Conservation (phyloP, 2,888 invertebrate species). For the Hyposoter didymator region DNA sequence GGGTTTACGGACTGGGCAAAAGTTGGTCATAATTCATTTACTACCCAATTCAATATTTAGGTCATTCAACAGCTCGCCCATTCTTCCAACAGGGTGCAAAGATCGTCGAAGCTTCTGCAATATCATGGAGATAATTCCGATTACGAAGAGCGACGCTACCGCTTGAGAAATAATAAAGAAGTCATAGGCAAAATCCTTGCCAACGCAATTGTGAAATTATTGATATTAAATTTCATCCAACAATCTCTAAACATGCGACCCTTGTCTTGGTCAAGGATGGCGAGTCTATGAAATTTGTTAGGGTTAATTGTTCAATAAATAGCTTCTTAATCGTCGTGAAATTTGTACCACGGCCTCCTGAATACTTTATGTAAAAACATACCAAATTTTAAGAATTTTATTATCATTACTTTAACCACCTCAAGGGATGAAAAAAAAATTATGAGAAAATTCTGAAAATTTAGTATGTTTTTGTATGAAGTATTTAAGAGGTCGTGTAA, state of each 20-base stretch:
- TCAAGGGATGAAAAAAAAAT: too few relatives aligned
- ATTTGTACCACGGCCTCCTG: too few relatives aligned
- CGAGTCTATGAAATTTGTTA: too few relatives aligned
- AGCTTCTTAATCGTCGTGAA: too few relatives aligned
- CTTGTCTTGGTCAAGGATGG: not conserved
- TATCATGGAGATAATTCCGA: not conserved
- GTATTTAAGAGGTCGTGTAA: too few relatives aligned
- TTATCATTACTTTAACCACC: too few relatives aligned
- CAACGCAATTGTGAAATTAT: not conserved
- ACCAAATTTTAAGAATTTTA: too few relatives aligned
- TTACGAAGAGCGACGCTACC: not conserved
- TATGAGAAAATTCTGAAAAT: too few relatives aligned
- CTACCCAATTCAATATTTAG: slow-evolving; percentile 15
- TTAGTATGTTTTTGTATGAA: too few relatives aligned
- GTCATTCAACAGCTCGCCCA: slow-evolving; percentile 1
- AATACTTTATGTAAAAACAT: too few relatives aligned
- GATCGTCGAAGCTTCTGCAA: not conserved
- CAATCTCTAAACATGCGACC: not conserved
- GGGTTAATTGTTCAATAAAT: too few relatives aligned
- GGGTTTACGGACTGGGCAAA: slow-evolving; percentile 11
- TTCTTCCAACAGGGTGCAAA: not conserved
- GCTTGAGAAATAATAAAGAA: not conserved
- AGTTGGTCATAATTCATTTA: slow-evolving; percentile 33
- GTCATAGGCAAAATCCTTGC: not conserved
- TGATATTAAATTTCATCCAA: not conserved